Base-by-base conservation (phyloP, 1,140 invertebrate genomes). In the Drosophila persimilis region DNA sequence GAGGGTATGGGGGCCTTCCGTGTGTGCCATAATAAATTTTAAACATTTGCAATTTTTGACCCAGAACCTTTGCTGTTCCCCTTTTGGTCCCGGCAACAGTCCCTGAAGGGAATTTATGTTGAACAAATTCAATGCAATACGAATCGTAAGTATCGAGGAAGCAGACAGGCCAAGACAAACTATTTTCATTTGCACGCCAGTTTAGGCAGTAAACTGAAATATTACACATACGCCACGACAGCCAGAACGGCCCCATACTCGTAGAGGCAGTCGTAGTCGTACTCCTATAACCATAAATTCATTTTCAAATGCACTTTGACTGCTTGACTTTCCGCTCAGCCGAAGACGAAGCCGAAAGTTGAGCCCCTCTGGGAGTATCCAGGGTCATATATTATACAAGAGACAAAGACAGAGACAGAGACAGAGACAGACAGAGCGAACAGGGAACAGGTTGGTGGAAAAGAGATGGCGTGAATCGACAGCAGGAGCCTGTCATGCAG, bases 301-400 rank as follows among this genome's bases (percentile, higher is more conserved):
- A 62, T 46, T 65, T 47, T 31, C 41, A 77, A 74, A 77, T 86
- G 83, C 81, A 86, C 65, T 88, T 77, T 85, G 83, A 85, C 81
- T 81, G 77, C 62, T 81, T 81, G 83, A 81, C 83, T 88, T 88
- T 77, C 29, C 59, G 73, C 69, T 81, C 65, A 65, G 58, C 31
- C 31, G 35, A n/a, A 43, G 52, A 83, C 63, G 48, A 45, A 29
- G 26, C 51, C 26, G 45, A 60, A 73, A 73, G 47, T 73, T 73
- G 13, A 50, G 29, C 11, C 35, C 35, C 35, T 11, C 35, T 39
- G 35, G 35, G 35, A 39, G 9, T 11, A 39, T 13, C 7, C 35
- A 9, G 29, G 17, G 47, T 54, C 48, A 66, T 43, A 31, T 43
- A 41, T 29, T 45, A 31, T 51, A 50, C 39, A 39, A 39, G 35